phyloP scores from a whole-genome alignment of 2,797 vertebrate genomes.

The Bovichtus diacanthus region DNA sequence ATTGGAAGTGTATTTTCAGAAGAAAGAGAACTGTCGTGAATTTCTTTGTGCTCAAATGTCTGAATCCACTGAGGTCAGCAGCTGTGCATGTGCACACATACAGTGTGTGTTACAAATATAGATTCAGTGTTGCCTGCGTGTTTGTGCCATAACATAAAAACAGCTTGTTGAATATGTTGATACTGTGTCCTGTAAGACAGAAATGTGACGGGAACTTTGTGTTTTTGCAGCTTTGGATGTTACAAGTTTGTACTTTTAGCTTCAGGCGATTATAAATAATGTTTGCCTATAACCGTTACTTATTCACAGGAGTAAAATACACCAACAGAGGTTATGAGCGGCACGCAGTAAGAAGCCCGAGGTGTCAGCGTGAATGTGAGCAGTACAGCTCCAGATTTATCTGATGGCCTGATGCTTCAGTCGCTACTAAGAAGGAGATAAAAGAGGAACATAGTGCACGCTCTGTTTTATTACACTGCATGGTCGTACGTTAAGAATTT shows the following conservation, averaged over 20 bases:
- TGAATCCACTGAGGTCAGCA: conserved; percentile 12
- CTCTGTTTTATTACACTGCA: neutral
- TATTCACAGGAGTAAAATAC: neutral
- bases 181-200: neutral
- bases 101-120: neutral
- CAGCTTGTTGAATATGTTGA: neutral
- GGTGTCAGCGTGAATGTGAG: neutral
- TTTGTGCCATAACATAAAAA: neutral
- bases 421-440: neutral
- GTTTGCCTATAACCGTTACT: neutral
- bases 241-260: no score
- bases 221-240: neutral
- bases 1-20: conserved; percentile 60
- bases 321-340: neutral
- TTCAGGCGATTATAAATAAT: neutral
- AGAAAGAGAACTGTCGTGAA: conserved; percentile 22
- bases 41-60: conserved; percentile 27
- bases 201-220: neutral
- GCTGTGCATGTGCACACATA: neutral
- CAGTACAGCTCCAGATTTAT: neutral
- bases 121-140: neutral
- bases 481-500: neutral
- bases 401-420: neutral
- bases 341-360: neutral
- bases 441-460: neutral